Evolutionary conservation across 2,888 invertebrate genomes (phyloP), one percentile per base, ranked within the genome.

Genomic region (Athetis lepigone): DNA sequence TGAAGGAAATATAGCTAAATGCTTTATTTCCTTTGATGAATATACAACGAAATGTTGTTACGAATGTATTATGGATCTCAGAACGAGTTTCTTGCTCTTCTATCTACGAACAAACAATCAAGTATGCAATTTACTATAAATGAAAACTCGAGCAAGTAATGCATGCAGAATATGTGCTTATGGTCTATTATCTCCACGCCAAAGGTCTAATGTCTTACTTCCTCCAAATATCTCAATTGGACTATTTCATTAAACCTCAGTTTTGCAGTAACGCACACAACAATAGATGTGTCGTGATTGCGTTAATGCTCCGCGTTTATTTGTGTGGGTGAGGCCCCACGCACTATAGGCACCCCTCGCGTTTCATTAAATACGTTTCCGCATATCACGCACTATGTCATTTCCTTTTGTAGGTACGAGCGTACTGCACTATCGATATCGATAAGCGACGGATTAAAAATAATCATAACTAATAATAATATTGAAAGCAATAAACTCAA

Each of bases 331-430:
- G 82, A 69, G 85, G 84, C 86, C 92, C 88, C 88, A 89, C 88
- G 84, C 86, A 84, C 85, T 78, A 81, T 77, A 76, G 83, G 87
- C 88, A 89, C 92, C 94, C 94, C 93, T 94, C 92, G 88, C 87
- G 88, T 94, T 95, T 93, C 91, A 94, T 94, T 94, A 93, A 94
- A 94, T 93, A 92, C 92, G 90, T 94, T 94, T 95, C 94, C 94
- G 95, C 94, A 92, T 94, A 95, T 95, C 95, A 95, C 94, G 92
- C 93, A 93, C 93, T 93, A 92, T 94, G 94, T 94, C 93, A 94
- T 95, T 94, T 94, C 94, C 94, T 90, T 80, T 88, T 45, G 29
- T 89, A 92, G 92, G 83, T 85, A 77, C 77, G 91, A 75, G 75
- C 62, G 33, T 13, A 37, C 43, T 45, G 29, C 19, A 16, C 43